phyloP scores from a whole-genome alignment of 2,797 vertebrate genomes.

The Meriones psammophilus region DNA sequence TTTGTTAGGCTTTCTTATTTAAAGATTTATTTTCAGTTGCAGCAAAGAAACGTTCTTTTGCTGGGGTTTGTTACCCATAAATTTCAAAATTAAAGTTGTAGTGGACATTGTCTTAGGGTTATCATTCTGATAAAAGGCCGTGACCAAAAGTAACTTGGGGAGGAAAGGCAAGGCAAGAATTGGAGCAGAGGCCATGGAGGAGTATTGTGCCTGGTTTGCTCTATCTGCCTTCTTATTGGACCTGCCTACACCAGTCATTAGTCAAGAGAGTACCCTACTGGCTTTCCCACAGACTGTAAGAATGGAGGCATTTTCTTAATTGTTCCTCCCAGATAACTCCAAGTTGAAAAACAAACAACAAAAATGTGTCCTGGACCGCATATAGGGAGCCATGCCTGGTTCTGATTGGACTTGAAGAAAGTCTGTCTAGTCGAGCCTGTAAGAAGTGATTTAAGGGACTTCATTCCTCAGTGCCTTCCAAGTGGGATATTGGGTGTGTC shows the following conservation, averaged over 20 bases:
- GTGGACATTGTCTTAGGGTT: background rate
- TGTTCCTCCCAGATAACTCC: background rate
- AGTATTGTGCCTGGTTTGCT: background rate
- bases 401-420: slow-evolving; percentile 29
- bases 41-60: slow-evolving; percentile 52
- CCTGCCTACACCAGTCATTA: background rate
- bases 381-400: background rate
- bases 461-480: background rate
- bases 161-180: background rate
- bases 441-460: background rate
- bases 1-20: slow-evolving; percentile 58
- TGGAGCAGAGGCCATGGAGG: background rate
- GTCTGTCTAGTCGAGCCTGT: background rate
- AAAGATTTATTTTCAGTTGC: slow-evolving; percentile 56
- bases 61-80: background rate
- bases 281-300: background rate
- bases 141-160: background rate
- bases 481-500: background rate
- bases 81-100: slow-evolving; percentile 4
- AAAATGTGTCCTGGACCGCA: background rate
- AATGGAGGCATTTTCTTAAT: background rate
- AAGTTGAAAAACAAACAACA: background rate
- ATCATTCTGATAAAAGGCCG: background rate
- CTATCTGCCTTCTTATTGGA: background rate
- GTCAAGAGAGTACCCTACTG: background rate